Evolutionary conservation across 2,797 vertebrate species (phyloP).

Genomic region (Macrochelys suwanniensis): DNA sequence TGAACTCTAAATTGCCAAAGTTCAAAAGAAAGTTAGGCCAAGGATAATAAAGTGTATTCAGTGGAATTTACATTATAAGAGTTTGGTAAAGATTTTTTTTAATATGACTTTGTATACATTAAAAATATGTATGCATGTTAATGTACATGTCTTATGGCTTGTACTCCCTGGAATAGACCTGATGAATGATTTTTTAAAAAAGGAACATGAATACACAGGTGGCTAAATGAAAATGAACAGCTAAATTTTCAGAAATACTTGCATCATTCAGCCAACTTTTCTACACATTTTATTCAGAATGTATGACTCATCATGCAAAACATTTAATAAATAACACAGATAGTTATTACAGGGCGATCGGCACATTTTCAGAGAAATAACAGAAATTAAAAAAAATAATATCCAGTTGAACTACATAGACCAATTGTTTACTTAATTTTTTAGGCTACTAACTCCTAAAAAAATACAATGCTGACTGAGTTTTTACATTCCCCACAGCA

Average conservation of each 20-base stretch:
- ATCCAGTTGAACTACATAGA: neutral
- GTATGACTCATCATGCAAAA: neutral
- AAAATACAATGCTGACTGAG: neutral
- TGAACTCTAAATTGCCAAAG: neutral
- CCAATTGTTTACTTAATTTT: conserved; percentile 14
- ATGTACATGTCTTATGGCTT: neutral
- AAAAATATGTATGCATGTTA: neutral
- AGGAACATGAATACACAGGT: neutral
- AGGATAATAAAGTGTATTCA: neutral
- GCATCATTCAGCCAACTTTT: neutral
- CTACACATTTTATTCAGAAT: neutral
- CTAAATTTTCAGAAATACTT: neutral
- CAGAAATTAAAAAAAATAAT: neutral
- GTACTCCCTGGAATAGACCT: neutral
- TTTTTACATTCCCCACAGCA: neutral
- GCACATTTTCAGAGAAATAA: neutral
- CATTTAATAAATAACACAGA: neutral
- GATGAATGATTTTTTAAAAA: neutral
- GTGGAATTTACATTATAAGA: neutral
- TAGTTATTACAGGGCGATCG: neutral
- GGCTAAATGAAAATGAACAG: neutral
- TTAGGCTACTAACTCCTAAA: conserved; percentile 16
- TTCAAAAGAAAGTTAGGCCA: neutral
- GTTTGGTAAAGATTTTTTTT: neutral
- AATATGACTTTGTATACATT: neutral